Percentiles rank a stretch among this genome's conserved stretches.
Conservation (phyloP, 2,113 vertebrate species). For the Epinephelus moara region DNA sequence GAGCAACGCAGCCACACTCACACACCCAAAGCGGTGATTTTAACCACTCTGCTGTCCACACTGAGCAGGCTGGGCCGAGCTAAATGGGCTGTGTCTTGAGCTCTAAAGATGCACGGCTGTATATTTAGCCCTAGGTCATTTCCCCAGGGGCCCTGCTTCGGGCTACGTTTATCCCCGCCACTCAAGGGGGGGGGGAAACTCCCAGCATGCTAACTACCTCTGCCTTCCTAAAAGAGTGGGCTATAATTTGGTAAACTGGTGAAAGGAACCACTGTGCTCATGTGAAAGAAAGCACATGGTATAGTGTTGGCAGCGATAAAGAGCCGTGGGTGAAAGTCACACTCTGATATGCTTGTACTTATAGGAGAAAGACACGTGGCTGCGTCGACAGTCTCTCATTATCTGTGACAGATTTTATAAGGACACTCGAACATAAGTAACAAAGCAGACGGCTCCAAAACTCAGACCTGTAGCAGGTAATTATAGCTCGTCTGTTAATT, state of each 20-base stretch:
- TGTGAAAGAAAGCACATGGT: slow-evolving; percentile 70
- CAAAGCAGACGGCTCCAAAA: slow-evolving; percentile 2
- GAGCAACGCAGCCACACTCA: slow-evolving; percentile 21
- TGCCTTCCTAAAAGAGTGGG: slow-evolving; percentile 35
- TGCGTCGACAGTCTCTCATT: background rate
- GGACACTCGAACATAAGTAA: slow-evolving; percentile 11
- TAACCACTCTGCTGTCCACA: slow-evolving; percentile 48
- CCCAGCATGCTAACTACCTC: slow-evolving; percentile 59
- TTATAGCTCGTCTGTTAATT: slow-evolving; percentile 4
- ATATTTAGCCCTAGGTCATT: slow-evolving; percentile 81
- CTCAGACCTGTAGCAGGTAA: background rate
- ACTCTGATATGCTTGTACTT: slow-evolving; percentile 2
- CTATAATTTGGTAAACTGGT: slow-evolving; percentile 75
- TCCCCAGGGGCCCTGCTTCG: slow-evolving; percentile 61
- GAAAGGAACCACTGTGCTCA: slow-evolving; percentile 66
- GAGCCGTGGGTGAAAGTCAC: slow-evolving; percentile 24
- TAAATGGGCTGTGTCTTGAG: slow-evolving; percentile 59
- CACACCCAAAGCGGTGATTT: slow-evolving; percentile 59
- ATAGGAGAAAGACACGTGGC: slow-evolving; percentile 14
- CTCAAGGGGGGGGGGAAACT: slow-evolving; percentile 69
- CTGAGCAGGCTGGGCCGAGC: slow-evolving; percentile 39
- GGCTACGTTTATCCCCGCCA: slow-evolving; percentile 57
- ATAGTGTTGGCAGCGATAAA: slow-evolving; percentile 2
- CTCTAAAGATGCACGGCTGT: slow-evolving; percentile 67
- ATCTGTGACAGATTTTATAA: slow-evolving; percentile 19